Conservation (phyloP, 2,888 invertebrate genomes). For the Hydroisotoma schaefferi region DNA sequence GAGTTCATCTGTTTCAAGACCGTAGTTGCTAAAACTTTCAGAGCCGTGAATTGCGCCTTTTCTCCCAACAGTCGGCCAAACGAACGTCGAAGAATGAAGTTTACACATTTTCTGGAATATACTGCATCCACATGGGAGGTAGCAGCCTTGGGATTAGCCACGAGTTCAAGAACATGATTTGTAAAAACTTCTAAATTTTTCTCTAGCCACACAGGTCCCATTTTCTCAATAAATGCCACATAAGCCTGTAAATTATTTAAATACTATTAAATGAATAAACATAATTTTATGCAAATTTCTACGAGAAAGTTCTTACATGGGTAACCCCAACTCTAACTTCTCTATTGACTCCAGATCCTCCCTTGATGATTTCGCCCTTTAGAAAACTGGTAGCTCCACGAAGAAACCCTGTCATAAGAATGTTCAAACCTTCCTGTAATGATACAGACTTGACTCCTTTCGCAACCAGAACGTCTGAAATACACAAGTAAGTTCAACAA, state of each 20-base stretch:
- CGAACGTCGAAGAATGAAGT: constrained; percentile 86
- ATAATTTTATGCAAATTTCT: background rate
- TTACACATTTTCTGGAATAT: constrained; percentile 94
- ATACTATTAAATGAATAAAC: constrained; percentile 4
- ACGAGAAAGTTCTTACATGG: constrained; percentile 64
- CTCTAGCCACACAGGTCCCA: constrained; percentile 94
- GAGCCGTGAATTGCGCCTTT: constrained; percentile 92
- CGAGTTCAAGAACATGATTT: constrained; percentile 85
- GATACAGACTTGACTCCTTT: constrained; percentile 63
- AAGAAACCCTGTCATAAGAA: constrained; percentile 89
- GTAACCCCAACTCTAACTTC: constrained; percentile 97
- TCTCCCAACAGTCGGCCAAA: constrained; percentile 93
- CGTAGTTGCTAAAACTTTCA: constrained; percentile 87
- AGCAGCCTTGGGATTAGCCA: constrained; percentile 89
- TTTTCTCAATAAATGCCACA: constrained; percentile 86
- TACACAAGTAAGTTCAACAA: background rate
- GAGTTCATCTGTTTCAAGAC: constrained; percentile 93
- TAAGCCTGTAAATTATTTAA: constrained; percentile 73
- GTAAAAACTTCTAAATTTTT: constrained; percentile 80
- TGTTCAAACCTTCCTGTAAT: constrained; percentile 83
- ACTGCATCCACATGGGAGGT: constrained; percentile 97
- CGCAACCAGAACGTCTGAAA: constrained; percentile 15
- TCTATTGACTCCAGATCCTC: constrained; percentile 84
- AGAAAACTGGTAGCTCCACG: constrained; percentile 90
- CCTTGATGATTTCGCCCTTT: constrained; percentile 94